Evolutionary conservation across 1,140 invertebrate genomes (phyloP).

Genomic region (Araneus ventricosus): DNA sequence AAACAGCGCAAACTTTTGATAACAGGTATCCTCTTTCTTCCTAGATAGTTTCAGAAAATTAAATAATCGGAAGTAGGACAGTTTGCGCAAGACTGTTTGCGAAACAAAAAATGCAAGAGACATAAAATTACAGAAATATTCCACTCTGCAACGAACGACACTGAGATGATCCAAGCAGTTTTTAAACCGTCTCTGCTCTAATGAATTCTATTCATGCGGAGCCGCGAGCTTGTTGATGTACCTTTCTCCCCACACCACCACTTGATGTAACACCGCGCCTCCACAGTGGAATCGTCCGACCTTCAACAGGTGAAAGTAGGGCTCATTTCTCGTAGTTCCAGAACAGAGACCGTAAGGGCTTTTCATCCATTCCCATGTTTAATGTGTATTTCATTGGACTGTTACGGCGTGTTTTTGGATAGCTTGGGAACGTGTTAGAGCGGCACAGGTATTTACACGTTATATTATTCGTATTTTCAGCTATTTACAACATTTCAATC

Average conservation of each 20-base stretch:
- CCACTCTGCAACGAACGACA: background rate
- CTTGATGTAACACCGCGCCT: slow-evolving; percentile 24
- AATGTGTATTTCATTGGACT: background rate
- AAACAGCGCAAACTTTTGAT: too few relatives aligned
- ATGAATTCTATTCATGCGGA: slow-evolving; percentile 71
- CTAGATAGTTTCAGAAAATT: background rate
- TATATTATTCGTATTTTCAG: background rate
- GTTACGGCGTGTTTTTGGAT: slow-evolving; percentile 14
- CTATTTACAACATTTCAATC: background rate
- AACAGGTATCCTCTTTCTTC: background rate
- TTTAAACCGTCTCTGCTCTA: slow-evolving; percentile 47
- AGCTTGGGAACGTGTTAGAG: background rate
- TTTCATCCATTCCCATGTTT: background rate
- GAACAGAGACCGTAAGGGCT: slow-evolving; percentile 19
- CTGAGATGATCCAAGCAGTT: slow-evolving; percentile 33
- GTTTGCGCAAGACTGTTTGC: background rate
- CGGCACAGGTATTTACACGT: background rate
- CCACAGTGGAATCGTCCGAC: slow-evolving; percentile 64
- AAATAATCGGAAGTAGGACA: background rate
- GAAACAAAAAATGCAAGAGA: background rate
- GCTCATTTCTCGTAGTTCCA: slow-evolving; percentile 60
- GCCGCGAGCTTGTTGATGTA: slow-evolving; percentile 46
- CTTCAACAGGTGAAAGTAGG: slow-evolving; percentile 73
- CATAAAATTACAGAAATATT: background rate
- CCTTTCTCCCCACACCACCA: slow-evolving; percentile 37